Evolutionary conservation across 2,888 invertebrate species (phyloP).

Genomic region (Neoascia interrupta): DNA sequence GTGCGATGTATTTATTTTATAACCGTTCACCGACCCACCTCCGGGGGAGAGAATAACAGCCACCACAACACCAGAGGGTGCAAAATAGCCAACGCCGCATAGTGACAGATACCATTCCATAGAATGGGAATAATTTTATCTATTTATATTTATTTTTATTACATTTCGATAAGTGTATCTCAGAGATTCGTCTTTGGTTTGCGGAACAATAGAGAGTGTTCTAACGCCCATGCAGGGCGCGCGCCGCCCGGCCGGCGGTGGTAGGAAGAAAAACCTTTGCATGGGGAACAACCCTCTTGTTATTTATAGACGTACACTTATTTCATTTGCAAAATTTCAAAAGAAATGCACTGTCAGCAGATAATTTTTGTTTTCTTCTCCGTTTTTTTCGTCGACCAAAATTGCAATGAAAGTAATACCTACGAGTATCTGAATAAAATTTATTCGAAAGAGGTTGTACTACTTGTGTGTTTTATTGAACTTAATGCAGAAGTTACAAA

Average conservation of each 20-base stretch:
- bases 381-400: constrained; percentile 8
- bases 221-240: too few species aligned
- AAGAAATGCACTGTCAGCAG: constrained; percentile 39
- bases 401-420: constrained; percentile 29
- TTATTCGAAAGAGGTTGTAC: not conserved
- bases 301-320: constrained; percentile 37
- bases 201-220: constrained; percentile 11
- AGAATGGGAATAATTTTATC: constrained; percentile 30
- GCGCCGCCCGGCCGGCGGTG: too few species aligned
- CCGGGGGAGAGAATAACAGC: not conserved
- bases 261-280: not conserved
- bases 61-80: not conserved
- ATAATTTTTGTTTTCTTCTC: constrained; percentile 5
- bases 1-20: constrained; percentile 1
- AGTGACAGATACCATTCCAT: not conserved
- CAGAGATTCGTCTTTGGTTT: constrained; percentile 2
- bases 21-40: not conserved
- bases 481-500: constrained; percentile 15
- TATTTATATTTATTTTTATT: constrained; percentile 54
- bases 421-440: constrained; percentile 3
- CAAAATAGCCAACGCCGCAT: not conserved
- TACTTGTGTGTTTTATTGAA: constrained; percentile 17
- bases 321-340: constrained; percentile 18
- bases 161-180: constrained; percentile 31
- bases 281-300: constrained; percentile 4